Percentiles rank a stretch among this genome's conserved stretches.
Conservation (phyloP, 2,113 vertebrate species). For the Zootoca vivipara region DNA sequence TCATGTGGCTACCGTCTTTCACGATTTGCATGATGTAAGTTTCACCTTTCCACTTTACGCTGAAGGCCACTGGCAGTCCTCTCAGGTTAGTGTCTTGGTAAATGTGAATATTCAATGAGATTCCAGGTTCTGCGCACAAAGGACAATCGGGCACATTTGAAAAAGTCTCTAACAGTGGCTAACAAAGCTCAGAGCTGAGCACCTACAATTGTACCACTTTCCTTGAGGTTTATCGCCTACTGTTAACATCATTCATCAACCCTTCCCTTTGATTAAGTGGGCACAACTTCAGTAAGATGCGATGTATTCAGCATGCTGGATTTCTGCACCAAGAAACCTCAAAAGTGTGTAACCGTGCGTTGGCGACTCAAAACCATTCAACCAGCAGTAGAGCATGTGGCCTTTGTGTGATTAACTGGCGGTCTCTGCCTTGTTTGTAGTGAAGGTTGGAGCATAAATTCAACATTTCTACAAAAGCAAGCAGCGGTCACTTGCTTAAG, state of each 20-base stretch:
- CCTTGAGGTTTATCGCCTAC: background rate
- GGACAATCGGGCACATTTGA: background rate
- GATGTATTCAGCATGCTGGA: too few relatives aligned
- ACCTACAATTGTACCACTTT: background rate
- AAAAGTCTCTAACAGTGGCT: too few relatives aligned
- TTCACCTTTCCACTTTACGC: background rate
- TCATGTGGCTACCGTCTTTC: conserved; percentile 23
- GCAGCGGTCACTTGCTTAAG: background rate
- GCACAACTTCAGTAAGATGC: background rate
- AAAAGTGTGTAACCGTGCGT: background rate
- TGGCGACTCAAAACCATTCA: background rate
- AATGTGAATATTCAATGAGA: conserved; percentile 62
- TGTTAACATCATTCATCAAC: background rate
- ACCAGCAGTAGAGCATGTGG: background rate
- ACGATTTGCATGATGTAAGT: conserved; percentile 64
- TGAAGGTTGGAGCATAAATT: background rate
- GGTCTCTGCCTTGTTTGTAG: background rate
- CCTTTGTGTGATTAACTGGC: background rate
- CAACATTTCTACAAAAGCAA: background rate
- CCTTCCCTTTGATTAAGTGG: background rate
- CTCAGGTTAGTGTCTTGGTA: conserved; percentile 36
- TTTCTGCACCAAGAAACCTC: background rate
- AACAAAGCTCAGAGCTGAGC: background rate
- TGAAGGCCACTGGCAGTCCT: conserved; percentile 65
- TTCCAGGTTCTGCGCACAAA: conserved; percentile 51